Conservation (phyloP, 2,888 invertebrate species). For the Theretra japonica region DNA sequence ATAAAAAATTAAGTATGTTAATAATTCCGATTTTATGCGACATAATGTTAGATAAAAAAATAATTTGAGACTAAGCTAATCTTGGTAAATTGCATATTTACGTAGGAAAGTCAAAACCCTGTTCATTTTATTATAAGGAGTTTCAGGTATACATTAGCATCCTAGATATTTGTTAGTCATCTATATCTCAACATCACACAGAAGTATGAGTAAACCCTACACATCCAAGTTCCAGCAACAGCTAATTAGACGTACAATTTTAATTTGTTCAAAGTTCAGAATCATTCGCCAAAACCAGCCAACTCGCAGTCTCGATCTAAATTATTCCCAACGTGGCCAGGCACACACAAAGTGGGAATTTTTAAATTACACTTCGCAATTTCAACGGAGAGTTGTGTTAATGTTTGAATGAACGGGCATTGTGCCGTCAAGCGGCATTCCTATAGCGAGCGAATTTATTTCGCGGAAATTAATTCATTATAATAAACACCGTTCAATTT, state of each 20-base stretch:
- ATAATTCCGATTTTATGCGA: no score
- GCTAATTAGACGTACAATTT: background rate
- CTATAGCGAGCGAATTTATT: background rate
- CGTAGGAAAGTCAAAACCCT: no score
- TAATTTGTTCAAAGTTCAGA: background rate
- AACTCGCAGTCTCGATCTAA: background rate
- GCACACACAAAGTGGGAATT: constrained; percentile 8
- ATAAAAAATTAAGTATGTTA: no score
- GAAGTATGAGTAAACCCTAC: no score
- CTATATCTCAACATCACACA: no score
- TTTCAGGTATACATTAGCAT: no score
- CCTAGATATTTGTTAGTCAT: no score
- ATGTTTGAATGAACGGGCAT: background rate
- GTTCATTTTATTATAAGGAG: no score
- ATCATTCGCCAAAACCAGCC: background rate
- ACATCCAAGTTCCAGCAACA: no score
- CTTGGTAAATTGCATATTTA: no score
- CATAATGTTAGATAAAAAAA: no score
- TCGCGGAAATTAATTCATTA: background rate
- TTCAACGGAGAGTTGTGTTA: background rate
- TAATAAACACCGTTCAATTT: background rate
- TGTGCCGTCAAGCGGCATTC: background rate
- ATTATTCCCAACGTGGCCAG: background rate
- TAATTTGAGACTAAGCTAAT: no score
- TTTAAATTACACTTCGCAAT: background rate